phyloP scores from a whole-genome alignment of 2,797 vertebrate species.

The Adelosebastes latens region DNA sequence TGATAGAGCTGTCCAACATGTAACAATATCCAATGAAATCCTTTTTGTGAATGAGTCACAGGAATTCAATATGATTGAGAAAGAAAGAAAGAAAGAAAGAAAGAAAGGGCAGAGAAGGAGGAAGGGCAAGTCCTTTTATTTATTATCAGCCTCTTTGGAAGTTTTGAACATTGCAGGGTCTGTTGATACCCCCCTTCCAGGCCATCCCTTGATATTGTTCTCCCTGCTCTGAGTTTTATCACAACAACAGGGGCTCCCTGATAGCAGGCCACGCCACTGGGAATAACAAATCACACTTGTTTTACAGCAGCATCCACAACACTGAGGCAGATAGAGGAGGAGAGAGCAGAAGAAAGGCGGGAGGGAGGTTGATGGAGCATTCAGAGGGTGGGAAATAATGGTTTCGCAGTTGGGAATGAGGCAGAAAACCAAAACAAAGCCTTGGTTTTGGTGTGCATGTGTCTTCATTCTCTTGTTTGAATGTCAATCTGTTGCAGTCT shows the following conservation, averaged over 20 bases:
- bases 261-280: conserved; percentile 52
- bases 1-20: conserved; percentile 3
- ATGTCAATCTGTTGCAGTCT: conserved; percentile 5
- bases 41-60: conserved; percentile 32
- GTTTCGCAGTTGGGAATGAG: conserved; percentile 12
- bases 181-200: conserved; percentile 21
- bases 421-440: conserved; percentile 28
- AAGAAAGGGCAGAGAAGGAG: neutral
- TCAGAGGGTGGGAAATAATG: conserved; percentile 37
- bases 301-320: conserved; percentile 58
- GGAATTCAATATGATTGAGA: conserved; percentile 16
- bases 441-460: conserved; percentile 4
- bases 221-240: conserved; percentile 53
- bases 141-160: conserved; percentile 27
- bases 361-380: conserved; percentile 21
- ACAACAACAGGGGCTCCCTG: conserved; percentile 47
- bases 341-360: neutral
- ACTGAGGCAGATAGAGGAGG: conserved; percentile 32
- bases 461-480: conserved; percentile 15
- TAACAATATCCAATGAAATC: conserved; percentile 27
- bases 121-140: conserved; percentile 16
- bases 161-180: conserved; percentile 11
- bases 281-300: conserved; percentile 71
- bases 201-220: conserved; percentile 40
- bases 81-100: neutral